Evolutionary conservation across 2,113 vertebrate species (phyloP).

Genomic region (Cyprinodon variegatus): DNA sequence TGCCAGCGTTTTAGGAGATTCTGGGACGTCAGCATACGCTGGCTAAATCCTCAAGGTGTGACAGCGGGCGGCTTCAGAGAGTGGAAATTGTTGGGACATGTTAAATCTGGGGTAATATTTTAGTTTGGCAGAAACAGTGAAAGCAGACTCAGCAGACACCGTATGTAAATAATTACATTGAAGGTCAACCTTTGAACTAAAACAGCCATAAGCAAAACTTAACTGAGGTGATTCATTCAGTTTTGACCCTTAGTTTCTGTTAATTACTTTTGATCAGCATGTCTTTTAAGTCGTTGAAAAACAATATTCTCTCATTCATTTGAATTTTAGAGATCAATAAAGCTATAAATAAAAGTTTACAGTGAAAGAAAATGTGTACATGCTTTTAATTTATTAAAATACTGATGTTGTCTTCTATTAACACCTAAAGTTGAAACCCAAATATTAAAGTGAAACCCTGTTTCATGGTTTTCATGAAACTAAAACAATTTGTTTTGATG

Average conservation of each 20-base stretch:
- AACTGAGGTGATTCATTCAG: not conserved
- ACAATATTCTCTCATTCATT: not conserved
- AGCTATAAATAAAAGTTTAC: not conserved
- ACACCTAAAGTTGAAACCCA: not conserved
- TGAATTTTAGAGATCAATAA: constrained; percentile 1
- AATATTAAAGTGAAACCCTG: not conserved
- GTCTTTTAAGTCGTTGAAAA: constrained; percentile 6
- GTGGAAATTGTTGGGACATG: not conserved
- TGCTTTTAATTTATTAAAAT: not conserved
- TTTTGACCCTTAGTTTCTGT: not conserved
- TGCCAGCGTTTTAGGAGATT: no score
- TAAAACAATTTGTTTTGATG: no score
- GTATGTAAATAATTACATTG: constrained; percentile 10
- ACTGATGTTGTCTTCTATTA: not conserved
- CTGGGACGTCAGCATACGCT: no score
- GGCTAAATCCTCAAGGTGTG: no score
- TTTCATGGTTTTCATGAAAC: no score
- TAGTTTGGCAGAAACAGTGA: constrained; percentile 3
- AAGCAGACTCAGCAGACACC: constrained; percentile 3
- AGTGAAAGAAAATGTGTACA: not conserved
- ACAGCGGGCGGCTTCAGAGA: not conserved
- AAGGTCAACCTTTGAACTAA: constrained; percentile 18
- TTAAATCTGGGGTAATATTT: constrained; percentile 10
- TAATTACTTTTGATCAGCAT: not conserved
- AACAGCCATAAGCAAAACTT: constrained; percentile 6